These are phyloP conservation scores for Coccyzus lansbergi DNA, from an alignment of 2,797 vertebrate species.

Conservation along the genomic window DNA sequence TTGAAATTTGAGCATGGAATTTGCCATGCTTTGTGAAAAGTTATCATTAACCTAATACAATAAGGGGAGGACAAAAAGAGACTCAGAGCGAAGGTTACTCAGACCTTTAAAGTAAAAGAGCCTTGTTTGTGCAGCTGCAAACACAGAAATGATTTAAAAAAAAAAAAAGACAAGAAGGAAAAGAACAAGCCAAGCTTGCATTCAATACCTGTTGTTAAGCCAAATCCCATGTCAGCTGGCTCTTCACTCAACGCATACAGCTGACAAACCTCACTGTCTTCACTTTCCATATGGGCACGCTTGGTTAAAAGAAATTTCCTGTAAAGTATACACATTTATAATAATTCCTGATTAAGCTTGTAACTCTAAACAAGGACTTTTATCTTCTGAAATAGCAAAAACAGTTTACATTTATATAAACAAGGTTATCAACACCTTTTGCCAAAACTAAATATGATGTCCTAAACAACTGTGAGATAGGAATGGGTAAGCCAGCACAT, in stretches of 20 bases:
- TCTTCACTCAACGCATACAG: conserved; percentile 89
- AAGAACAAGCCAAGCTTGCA: neutral
- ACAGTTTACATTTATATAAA: conserved; percentile 9
- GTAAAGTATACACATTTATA: conserved; percentile 16
- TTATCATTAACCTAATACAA: neutral
- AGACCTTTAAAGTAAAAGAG: neutral
- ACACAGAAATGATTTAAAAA: neutral
- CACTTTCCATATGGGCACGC: conserved; percentile 82
- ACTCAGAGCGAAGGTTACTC: neutral
- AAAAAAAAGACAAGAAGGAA: neutral
- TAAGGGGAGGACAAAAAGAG: neutral
- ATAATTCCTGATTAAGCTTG: neutral
- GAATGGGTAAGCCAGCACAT: neutral
- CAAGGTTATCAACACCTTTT: conserved; percentile 39
- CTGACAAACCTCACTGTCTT: conserved; percentile 87
- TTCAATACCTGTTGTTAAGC: conserved; percentile 81
- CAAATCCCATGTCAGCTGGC: conserved; percentile 83
- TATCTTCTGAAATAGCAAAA: neutral
- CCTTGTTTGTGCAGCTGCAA: conserved; percentile 37
- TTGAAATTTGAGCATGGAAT: neutral
- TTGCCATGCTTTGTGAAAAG: neutral
- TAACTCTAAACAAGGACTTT: neutral
- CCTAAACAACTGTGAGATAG: neutral
- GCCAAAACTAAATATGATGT: neutral
- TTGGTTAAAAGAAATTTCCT: conserved; percentile 97